Conservation (phyloP, 2,888 invertebrate species). For the Zeuzera pyrina region DNA sequence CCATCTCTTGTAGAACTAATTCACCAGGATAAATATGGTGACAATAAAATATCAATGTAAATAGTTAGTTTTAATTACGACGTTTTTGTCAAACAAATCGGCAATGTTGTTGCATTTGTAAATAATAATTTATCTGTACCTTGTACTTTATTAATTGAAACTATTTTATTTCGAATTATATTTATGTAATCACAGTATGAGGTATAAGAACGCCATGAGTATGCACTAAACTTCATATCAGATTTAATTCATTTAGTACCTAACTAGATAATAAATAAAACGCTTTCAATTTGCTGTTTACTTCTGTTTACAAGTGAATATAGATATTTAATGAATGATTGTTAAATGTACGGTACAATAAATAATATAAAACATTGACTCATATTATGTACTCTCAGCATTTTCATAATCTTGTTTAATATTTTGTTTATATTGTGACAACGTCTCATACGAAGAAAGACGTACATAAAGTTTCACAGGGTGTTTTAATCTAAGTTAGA, state of each 20-base stretch:
- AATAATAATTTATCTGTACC: conserved; percentile 41
- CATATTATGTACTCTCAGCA: no score
- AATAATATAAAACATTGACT: no score
- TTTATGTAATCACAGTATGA: neutral
- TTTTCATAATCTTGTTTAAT: conserved; percentile 1
- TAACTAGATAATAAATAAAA: conserved; percentile 26
- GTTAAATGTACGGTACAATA: no score
- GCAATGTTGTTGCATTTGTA: conserved; percentile 36
- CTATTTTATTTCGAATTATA: conserved; percentile 19
- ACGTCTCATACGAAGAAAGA: conserved; percentile 25
- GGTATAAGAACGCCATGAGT: conserved; percentile 17
- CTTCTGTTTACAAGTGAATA: conserved; percentile 19
- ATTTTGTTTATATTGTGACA: conserved; percentile 12
- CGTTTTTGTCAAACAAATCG: conserved; percentile 28
- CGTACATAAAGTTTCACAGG: conserved; percentile 54
- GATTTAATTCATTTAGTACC: conserved; percentile 31
- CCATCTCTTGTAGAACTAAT: conserved; percentile 30
- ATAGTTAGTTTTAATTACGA: conserved; percentile 57
- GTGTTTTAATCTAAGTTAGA: conserved; percentile 68
- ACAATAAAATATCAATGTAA: conserved; percentile 69
- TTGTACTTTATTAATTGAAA: conserved; percentile 21
- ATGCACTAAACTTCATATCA: conserved; percentile 44
- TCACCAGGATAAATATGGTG: conserved; percentile 64
- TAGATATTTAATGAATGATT: no score
- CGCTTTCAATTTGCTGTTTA: conserved; percentile 21